Evolutionary conservation across 2,888 invertebrate genomes (phyloP).

Genomic region (Byasa hedistus): DNA sequence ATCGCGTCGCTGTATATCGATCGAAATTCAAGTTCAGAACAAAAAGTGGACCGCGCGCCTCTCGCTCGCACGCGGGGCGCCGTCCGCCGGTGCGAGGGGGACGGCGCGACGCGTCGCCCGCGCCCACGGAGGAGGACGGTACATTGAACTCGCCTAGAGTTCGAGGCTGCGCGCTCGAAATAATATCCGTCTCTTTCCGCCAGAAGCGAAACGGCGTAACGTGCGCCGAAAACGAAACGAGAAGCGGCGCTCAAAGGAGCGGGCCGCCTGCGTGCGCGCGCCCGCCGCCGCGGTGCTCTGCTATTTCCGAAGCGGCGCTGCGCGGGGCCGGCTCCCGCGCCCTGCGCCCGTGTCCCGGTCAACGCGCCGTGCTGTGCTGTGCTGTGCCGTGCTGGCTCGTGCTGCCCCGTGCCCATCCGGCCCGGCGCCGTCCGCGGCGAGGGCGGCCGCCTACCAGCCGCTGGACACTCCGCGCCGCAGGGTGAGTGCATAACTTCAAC

Average conservation of each 20-base stretch:
- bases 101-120: constrained; percentile 55
- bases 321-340: background rate
- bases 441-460: background rate
- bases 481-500: background rate
- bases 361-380: too few species aligned
- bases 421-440: constrained; percentile 2
- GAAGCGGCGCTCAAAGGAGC: constrained; percentile 44
- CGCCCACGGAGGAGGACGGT: constrained; percentile 73
- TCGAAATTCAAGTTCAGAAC: constrained; percentile 73
- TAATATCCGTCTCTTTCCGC: constrained; percentile 54
- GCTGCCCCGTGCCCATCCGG: too few species aligned
- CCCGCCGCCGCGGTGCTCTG: constrained; percentile 21
- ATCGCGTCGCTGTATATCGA: constrained; percentile 58
- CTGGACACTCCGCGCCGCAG: background rate
- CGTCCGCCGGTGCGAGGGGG: constrained; percentile 44
- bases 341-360: constrained; percentile 9
- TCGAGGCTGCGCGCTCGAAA: constrained; percentile 50
- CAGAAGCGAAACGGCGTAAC: constrained; percentile 46
- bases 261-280: constrained; percentile 35
- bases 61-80: constrained; percentile 43
- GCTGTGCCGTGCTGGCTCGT: too few species aligned
- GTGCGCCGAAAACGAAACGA: constrained; percentile 40
- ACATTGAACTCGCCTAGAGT: constrained; percentile 64
- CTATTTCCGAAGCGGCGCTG: constrained; percentile 22
- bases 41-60: constrained; percentile 67